Conservation (phyloP, 2,113 vertebrate species). For the Pedetes capensis region DNA sequence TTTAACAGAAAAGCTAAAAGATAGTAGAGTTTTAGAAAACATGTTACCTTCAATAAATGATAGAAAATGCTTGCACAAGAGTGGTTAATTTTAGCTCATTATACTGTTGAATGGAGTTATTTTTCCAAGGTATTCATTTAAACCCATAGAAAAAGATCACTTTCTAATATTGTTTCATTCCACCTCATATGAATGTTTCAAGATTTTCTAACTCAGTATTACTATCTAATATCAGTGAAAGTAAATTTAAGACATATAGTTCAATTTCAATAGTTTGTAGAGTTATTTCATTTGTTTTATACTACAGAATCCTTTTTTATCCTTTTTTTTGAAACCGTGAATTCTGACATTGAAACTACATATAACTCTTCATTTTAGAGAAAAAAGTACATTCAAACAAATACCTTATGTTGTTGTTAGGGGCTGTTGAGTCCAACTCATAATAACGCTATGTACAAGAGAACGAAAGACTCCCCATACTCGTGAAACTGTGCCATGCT, state of each 20-base stretch:
- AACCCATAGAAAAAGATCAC: not conserved
- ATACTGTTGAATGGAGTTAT: not conserved
- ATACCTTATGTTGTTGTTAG: too few species aligned
- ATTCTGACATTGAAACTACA: not conserved
- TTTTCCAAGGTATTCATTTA: not conserved
- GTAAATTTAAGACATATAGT: not conserved
- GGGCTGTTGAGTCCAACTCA: too few species aligned
- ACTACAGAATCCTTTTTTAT: not conserved
- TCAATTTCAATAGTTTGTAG: not conserved
- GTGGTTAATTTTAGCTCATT: not conserved
- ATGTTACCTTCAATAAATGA: not conserved
- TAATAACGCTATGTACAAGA: too few species aligned
- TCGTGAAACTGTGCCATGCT: too few species aligned
- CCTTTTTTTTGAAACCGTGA: too few species aligned
- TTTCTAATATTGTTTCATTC: not conserved
- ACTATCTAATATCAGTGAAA: not conserved
- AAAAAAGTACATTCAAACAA: not conserved
- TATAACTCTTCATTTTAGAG: not conserved
- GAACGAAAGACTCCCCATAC: too few species aligned
- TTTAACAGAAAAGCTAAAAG: not conserved
- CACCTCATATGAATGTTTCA: not conserved
- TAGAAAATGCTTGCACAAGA: not conserved
- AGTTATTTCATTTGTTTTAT: not conserved
- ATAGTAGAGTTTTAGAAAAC: not conserved
- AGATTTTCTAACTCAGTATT: not conserved